These are phyloP conservation scores for Drosophila mettleri DNA, from an alignment of 2,888 invertebrate genomes.

Conservation along the genomic window DNA sequence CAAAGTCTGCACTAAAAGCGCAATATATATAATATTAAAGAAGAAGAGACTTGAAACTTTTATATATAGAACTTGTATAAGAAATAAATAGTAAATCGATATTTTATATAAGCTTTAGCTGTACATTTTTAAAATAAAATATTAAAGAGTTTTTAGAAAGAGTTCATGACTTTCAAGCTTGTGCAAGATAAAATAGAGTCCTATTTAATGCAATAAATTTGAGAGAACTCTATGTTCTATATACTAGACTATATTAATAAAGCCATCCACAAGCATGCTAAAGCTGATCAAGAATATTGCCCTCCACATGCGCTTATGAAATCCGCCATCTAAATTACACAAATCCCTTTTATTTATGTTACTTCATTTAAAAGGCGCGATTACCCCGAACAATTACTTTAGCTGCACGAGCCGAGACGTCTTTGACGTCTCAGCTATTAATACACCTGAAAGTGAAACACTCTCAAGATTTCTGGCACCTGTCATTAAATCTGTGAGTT, in stretches of 20 bases:
- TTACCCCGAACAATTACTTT: slow-evolving; percentile 36
- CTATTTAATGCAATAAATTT: too few relatives aligned
- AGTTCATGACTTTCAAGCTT: neutral
- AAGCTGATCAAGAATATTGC: neutral
- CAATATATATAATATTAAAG: slow-evolving; percentile 3
- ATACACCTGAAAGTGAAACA: slow-evolving; percentile 44
- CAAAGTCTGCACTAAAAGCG: neutral
- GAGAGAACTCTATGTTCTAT: too few relatives aligned
- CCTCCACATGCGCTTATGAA: neutral
- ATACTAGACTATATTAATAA: too few relatives aligned
- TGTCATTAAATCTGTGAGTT: slow-evolving; percentile 57
- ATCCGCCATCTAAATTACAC: slow-evolving; percentile 5
- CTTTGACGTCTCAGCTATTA: slow-evolving; percentile 27
- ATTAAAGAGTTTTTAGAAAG: neutral
- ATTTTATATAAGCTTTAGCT: neutral
- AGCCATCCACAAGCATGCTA: neutral
- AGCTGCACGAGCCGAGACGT: neutral
- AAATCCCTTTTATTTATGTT: slow-evolving; percentile 8
- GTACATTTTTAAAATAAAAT: neutral
- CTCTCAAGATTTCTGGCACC: slow-evolving; percentile 58
- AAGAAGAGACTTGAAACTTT: neutral
- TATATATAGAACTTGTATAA: neutral
- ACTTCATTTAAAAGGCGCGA: slow-evolving; percentile 21
- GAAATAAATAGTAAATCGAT: neutral
- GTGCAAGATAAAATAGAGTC: neutral